phyloP scores from a whole-genome alignment of 2,888 invertebrate genomes.

The Liodrosophila aerea region DNA sequence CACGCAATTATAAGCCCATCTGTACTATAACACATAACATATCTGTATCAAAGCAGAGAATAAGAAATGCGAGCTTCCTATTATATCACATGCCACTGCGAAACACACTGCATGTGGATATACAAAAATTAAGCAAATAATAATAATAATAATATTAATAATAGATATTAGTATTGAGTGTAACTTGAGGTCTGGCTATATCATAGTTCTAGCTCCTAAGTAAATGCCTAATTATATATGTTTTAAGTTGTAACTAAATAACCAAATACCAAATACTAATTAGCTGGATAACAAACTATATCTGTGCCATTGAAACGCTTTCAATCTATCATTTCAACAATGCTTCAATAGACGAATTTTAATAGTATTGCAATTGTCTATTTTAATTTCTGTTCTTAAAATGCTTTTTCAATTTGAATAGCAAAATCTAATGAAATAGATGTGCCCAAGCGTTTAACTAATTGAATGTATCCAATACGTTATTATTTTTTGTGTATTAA shows the following conservation, averaged over 20 bases:
- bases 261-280: constrained; percentile 18
- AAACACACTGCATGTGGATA: constrained; percentile 21
- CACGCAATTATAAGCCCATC: constrained; percentile 78
- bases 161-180: constrained; percentile 22
- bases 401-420: constrained; percentile 8
- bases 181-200: constrained; percentile 30
- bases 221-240: background rate
- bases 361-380: constrained; percentile 4
- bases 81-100: constrained; percentile 7
- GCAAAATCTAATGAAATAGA: constrained; percentile 18
- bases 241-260: constrained; percentile 8
- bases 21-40: constrained; percentile 37
- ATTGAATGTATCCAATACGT: constrained; percentile 18
- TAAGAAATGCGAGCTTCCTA: constrained; percentile 43
- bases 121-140: constrained; percentile 16
- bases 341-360: constrained; percentile 19
- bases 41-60: constrained; percentile 36
- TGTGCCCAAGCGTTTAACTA: constrained; percentile 13
- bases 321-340: constrained; percentile 15
- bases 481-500: constrained; percentile 4
- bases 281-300: constrained; percentile 34
- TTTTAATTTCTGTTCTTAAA: constrained; percentile 4
- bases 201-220: constrained; percentile 25
- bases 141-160: constrained; percentile 14
- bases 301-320: constrained; percentile 42